Base-by-base conservation (phyloP, 2,888 invertebrate species). In the Xanthia togata region DNA sequence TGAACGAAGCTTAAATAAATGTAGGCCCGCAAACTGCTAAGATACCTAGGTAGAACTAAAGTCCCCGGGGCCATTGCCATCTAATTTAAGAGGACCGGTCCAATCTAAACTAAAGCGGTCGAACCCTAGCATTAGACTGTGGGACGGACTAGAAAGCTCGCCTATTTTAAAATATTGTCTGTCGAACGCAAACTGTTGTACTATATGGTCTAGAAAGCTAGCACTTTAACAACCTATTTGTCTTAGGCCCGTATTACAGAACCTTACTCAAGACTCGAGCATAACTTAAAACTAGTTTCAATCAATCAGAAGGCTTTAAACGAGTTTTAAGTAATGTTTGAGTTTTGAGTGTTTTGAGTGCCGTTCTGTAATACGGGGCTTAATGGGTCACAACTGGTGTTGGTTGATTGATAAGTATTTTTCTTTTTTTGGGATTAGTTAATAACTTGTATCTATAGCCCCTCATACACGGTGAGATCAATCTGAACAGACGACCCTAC, bases 111-210 rank as follows among this genome's bases (percentile, higher is more conserved):
- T 63, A 57, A 79, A 47, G 47, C 35, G 55, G 12, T 63, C 41
- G n/a, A 79, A 55, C 53, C 62, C 41, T 67, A 63, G 35, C 44
- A 57, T 65, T 55, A 67, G 8, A 44, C 65, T 63, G 65, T 74
- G 55, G n/a, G 74, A 74, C 65, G 73, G 35, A 53, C 55, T 59
- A 64, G 79, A 79, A 79, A 75, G 81, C 50, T 68, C 11, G 74
- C 41, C 31, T 17, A 55, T 57, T n/a, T 57, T 81, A 65, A 80
- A 70, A 65, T 50, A 79, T 20, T 41, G 53, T 31, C 64, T 59
- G 59, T 64, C 69, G 23, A 53, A 64, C 50, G 23, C 41, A 50
- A 59, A 73, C 59, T 55, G 26, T 72, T 78, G 67, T 68, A 57
- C 41, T n/a, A 81, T 57, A 76, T 20, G 55, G 50, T 26, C 20